These are phyloP conservation scores for Melanaphis sacchari DNA, from an alignment of 1,140 invertebrate species.

Conservation along the genomic window DNA sequence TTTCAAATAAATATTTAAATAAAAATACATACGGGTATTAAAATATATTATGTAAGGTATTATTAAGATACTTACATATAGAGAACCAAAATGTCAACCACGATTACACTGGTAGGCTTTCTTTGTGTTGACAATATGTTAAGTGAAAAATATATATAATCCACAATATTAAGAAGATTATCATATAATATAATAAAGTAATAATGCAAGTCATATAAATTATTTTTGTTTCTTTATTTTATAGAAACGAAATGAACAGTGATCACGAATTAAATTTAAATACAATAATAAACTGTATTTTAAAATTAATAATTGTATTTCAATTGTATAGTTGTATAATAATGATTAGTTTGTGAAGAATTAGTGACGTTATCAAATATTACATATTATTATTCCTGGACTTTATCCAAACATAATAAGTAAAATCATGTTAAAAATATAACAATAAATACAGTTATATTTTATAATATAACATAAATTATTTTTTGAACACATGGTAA, in stretches of 20 bases:
- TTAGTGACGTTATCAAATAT: background rate
- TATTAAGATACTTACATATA: background rate
- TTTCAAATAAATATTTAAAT: background rate
- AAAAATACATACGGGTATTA: background rate
- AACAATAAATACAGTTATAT: too few species aligned
- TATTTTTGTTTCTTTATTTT: background rate
- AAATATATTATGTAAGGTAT: background rate
- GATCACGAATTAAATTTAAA: slow-evolving; percentile 18
- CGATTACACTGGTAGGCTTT: slow-evolving; percentile 20
- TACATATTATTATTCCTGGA: background rate
- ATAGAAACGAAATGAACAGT: background rate
- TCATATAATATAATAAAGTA: background rate
- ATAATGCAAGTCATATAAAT: background rate
- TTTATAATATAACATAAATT: too few species aligned
- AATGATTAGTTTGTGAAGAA: background rate
- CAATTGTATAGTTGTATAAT: background rate
- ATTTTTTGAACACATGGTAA: background rate
- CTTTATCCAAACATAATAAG: too few species aligned
- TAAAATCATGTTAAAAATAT: too few species aligned
- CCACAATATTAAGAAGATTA: slow-evolving; percentile 20
- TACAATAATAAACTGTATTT: background rate
- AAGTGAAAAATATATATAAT: slow-evolving; percentile 7
- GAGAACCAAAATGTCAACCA: background rate
- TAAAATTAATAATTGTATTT: background rate
- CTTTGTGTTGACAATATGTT: background rate